Evolutionary conservation across 1,140 invertebrate genomes (phyloP).

Genomic region (Drosophila arizonae): DNA sequence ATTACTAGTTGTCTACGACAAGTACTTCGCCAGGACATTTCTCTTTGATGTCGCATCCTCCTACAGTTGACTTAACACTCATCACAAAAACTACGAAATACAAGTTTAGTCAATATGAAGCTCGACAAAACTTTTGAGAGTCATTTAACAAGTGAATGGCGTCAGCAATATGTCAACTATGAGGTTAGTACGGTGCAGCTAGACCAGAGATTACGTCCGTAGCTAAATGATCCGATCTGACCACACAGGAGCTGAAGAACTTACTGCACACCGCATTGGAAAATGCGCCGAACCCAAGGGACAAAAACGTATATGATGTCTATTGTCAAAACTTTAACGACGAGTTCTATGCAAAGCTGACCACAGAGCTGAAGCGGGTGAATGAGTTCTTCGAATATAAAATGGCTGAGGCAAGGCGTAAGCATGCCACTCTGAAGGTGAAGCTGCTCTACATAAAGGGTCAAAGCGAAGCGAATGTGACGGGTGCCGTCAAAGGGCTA

Average conservation of each 20-base stretch:
- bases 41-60: no score
- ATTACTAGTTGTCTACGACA: no score
- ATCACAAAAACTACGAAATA: not conserved
- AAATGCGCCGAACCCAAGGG: conserved; percentile 16
- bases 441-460: not conserved
- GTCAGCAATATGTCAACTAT: conserved; percentile 70
- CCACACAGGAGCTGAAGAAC: not conserved
- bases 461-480: not conserved
- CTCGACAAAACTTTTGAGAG: conserved; percentile 62
- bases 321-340: conserved; percentile 96
- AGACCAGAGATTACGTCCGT: no score
- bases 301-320: not conserved
- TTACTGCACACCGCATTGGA: conserved; percentile 1
- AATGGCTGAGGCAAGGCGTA: conserved; percentile 92
- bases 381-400: conserved; percentile 98
- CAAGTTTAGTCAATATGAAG: conserved; percentile 55
- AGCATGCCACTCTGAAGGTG: conserved; percentile 23
- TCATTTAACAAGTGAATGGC: conserved; percentile 70
- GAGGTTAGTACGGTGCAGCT: conserved; percentile 23
- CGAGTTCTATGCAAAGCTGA: conserved; percentile 94
- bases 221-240: not conserved
- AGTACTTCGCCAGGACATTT: no score
- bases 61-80: not conserved
- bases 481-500: not conserved
- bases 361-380: conserved; percentile 95